A percentile compares a stretch with the other conserved stretches of the same genome.
These are phyloP conservation scores for Lepidonotus clava DNA, from an alignment of 2,888 invertebrate genomes.

Conservation along the genomic window DNA sequence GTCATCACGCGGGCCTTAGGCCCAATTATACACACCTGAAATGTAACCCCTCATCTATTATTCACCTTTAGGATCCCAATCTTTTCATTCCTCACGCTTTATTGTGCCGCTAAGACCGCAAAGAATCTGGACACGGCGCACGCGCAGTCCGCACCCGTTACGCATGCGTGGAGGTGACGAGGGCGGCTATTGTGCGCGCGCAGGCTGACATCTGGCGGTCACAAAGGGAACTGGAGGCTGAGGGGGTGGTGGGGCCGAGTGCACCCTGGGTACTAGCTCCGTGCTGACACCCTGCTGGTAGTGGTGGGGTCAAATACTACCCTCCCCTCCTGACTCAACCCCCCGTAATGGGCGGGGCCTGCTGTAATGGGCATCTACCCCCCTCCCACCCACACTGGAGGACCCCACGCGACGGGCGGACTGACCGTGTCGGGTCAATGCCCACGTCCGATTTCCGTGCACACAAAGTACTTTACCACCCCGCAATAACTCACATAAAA, in stretches of 20 bases:
- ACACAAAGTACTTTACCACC: too few species aligned
- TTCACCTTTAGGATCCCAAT: neutral
- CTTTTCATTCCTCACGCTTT: neutral
- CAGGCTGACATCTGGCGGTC: conserved; percentile 18
- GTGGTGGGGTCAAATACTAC: too few species aligned
- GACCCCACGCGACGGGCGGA: neutral
- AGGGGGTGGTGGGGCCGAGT: too few species aligned
- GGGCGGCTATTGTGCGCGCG: neutral
- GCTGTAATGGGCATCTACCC: neutral
- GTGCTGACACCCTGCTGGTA: too few species aligned
- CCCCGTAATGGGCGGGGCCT: neutral
- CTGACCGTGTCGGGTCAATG: neutral
- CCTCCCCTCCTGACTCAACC: neutral
- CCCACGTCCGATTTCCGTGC: too few species aligned
- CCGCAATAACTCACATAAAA: too few species aligned
- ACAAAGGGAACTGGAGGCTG: neutral
- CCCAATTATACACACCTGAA: conserved; percentile 14
- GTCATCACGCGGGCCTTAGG: too few species aligned
- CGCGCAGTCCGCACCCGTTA: neutral
- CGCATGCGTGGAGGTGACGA: neutral
- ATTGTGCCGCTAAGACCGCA: neutral
- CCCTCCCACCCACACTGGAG: too few species aligned
- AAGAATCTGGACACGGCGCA: conserved; percentile 11
- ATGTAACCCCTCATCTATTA: neutral
- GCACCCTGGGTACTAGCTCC: too few species aligned